Evolutionary conservation across 2,888 invertebrate genomes (phyloP).

Genomic region (Alloscopus bannaensis): DNA sequence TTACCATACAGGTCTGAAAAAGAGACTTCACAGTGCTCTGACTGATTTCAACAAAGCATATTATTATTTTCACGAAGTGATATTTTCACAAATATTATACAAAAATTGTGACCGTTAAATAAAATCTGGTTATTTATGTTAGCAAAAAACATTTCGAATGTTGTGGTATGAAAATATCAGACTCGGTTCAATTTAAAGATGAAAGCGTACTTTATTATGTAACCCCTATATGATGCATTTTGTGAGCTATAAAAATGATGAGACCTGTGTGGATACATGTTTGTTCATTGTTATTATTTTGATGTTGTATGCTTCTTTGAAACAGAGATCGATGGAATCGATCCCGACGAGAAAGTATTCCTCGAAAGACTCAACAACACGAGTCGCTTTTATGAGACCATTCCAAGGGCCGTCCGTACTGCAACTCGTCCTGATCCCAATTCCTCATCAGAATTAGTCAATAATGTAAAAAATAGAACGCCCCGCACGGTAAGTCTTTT

Average conservation of each 20-base stretch:
- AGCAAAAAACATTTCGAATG: too few species aligned
- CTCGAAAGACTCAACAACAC: conserved; percentile 73
- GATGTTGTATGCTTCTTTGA: conserved; percentile 16
- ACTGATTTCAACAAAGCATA: too few species aligned
- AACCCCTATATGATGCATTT: neutral
- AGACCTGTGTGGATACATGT: conserved; percentile 21
- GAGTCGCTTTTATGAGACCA: conserved; percentile 73
- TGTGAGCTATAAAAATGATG: neutral
- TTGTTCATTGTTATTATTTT: conserved; percentile 50
- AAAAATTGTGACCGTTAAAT: too few species aligned
- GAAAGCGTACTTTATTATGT: too few species aligned
- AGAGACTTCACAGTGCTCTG: too few species aligned
- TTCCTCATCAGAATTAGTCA: conserved; percentile 69
- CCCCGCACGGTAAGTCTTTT: conserved; percentile 65
- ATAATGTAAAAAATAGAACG: conserved; percentile 71
- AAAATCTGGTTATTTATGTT: too few species aligned
- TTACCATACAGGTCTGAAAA: too few species aligned
- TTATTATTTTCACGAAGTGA: too few species aligned
- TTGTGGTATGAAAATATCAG: too few species aligned
- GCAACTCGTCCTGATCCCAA: conserved; percentile 70
- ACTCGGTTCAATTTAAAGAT: too few species aligned
- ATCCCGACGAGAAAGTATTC: conserved; percentile 73
- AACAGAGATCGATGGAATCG: conserved; percentile 72
- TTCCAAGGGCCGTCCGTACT: conserved; percentile 73
- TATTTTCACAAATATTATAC: too few species aligned